These are phyloP conservation scores for Acipenser transmontanus DNA, from an alignment of 2,797 vertebrate species.

Conservation along the genomic window DNA sequence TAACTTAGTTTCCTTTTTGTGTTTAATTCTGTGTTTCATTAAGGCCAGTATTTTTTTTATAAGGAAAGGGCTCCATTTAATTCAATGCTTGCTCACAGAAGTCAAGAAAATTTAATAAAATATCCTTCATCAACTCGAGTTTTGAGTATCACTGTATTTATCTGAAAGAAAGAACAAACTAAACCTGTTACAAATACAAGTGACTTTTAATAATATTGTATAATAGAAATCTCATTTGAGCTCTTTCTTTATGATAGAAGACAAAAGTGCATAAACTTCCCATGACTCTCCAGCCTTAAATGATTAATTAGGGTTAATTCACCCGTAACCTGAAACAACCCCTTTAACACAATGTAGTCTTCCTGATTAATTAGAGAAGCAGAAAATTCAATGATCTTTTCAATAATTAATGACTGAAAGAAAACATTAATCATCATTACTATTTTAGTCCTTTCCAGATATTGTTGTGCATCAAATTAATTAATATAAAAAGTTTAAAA, in stretches of 20 bases:
- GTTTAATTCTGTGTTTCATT: no score
- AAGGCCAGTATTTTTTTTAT: no score
- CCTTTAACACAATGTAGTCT: conserved; percentile 16
- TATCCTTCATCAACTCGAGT: conserved; percentile 2
- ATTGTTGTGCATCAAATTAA: conserved; percentile 16
- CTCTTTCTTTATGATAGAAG: neutral
- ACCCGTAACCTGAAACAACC: conserved; percentile 18
- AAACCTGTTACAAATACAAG: neutral
- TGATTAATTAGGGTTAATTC: conserved; percentile 26
- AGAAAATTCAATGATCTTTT: conserved; percentile 28
- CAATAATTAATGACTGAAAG: conserved; percentile 28
- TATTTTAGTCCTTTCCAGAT: conserved; percentile 13
- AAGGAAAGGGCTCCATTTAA: no score
- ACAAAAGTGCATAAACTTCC: conserved; percentile 19
- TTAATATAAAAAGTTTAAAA: conserved; percentile 21
- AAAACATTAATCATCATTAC: conserved; percentile 23
- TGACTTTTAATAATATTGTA: neutral
- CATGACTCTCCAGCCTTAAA: conserved; percentile 19
- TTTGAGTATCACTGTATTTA: neutral
- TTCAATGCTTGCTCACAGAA: neutral
- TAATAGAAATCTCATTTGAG: neutral
- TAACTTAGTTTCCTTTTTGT: no score
- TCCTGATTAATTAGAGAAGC: conserved; percentile 21
- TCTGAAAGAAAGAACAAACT: neutral
- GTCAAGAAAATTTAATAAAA: neutral